These are phyloP conservation scores for Dichetophora obliterata DNA, from an alignment of 2,888 invertebrate species.

Conservation along the genomic window DNA sequence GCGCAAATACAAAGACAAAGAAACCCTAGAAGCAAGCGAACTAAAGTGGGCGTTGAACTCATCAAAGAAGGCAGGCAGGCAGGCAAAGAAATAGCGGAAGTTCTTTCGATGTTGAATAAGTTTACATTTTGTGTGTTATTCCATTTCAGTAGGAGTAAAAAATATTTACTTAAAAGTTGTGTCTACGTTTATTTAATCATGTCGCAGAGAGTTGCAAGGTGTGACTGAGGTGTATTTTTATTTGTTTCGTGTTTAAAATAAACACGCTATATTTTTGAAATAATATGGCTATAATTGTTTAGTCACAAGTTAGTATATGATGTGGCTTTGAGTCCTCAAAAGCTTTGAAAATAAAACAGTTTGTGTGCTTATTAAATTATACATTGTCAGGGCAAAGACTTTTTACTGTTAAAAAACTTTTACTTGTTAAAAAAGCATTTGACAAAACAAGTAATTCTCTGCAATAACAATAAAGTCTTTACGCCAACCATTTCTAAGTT, in stretches of 20 bases:
- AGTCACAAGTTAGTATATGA: no score
- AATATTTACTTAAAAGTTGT: neutral
- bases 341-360: no score
- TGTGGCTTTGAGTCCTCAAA: no score
- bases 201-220: neutral
- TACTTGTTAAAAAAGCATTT: no score
- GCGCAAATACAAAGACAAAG: constrained; percentile 1
- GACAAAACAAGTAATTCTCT: no score
- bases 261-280: neutral
- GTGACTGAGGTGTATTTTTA: neutral
- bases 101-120: neutral
- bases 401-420: no score
- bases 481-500: no score
- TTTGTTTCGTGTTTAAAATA: neutral
- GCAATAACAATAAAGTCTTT: no score
- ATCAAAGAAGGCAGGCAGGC: neutral
- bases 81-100: neutral
- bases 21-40: constrained; percentile 15
- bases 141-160: neutral
- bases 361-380: no score
- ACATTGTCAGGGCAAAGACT: no score
- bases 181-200: no score
- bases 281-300: neutral
- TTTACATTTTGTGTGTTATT: constrained; percentile 8
- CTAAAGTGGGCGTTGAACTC: constrained; percentile 4